Evolutionary conservation across 2,113 vertebrate genomes (phyloP), one percentile per base, ranked within the genome.

Genomic region (Periophthalmodon schlosseri): DNA sequence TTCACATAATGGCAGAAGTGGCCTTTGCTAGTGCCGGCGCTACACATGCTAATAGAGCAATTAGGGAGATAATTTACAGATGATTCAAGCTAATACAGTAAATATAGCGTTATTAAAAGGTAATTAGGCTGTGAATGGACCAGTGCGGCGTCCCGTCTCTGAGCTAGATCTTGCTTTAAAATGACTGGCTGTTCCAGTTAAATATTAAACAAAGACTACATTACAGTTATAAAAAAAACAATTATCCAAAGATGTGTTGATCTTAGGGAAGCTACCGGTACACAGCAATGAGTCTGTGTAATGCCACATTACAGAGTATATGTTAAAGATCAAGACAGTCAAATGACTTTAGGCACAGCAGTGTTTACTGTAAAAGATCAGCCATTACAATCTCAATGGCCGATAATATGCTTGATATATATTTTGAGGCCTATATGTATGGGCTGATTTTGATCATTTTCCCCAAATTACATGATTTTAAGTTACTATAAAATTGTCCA

Each of bases 71-170:
- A 68, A 90, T 91, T 91, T 89, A 79, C 82, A 87, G 83, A 88
- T 88, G 84, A 90, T 86, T 74, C 73, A 67, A 74, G 83, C 87
- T 91, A 91, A 91, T 87, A 81, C 52, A 70, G 71, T 82, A 89
- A 91, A 91, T 88, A 88, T 77, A 81, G 85, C 82, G 83, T 89
- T 88, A 90, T 91, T 91, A 87, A 90, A 44, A 88, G 71, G 76
- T 88, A 89, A 94, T 93, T 89, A 88, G 66, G 61, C 33, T 66
- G 79, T 58, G 74, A 64, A 83, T 87, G 69, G 57, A 65, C 23
- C 60, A 34, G 68, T 68, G 57, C 78, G 83, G 39, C 56, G 64
- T 23, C 24, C 66, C 44, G 33, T 47, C 63, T 63, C 63, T 72
- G 11, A 2, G 39, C 67, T 14, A 11, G 39, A 66, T 72, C 50